Evolutionary conservation across 30 jellyfish, hydroid and myxozoan genomes (phyloP), one percentile per base, ranked within the genome.

Genomic region (Hydractinia symbiolongicarpus): DNA sequence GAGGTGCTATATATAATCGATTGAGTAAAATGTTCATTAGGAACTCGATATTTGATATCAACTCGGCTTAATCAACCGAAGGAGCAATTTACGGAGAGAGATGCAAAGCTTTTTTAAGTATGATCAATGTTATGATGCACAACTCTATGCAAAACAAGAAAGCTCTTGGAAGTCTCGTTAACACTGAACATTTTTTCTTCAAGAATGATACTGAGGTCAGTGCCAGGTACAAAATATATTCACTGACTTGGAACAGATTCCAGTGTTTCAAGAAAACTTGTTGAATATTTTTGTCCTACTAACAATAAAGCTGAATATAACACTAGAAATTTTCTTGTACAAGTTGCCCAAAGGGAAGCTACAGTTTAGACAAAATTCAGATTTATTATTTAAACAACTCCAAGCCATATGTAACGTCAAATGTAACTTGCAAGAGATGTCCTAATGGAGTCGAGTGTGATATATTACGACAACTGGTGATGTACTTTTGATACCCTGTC

Each of bases 1-100:
- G 74, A n/a, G 74, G 74, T 44, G 74, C 74, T 7, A 64, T 64
- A 64, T 44, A 64, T n/a, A 64, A 64, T 64, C 74, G 9, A 6
- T 7, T n/a, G 8, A 51, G 74, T n/a, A 44, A 64, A n/a, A 44
- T 64, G 52, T 64, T n/a, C 74, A 64, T 64, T 6, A 13, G 40
- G 40, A 64, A 64, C 16, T 64, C 19, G 19, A 51, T 64, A 7
- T 64, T 64, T 64, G 9, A 64, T 64, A 64, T 1, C 19, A 64
- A 64, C 74, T 64, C 19, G 19, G 74, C 74, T 6, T n/a, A 64
- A 44, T 44, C 74, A 6, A 4, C 40, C 50, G 73, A 50, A 15
- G 73, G 73, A 15, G 73, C 73, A 62, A 5, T 62, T 15, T 62
- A 15, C 9, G 73, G 73, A 7, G 73, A 62, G 16, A 50, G 9